Evolutionary conservation across 2,113 vertebrate species (phyloP), one percentile per base, ranked within the genome.

Genomic region (Brevimyrus niger): DNA sequence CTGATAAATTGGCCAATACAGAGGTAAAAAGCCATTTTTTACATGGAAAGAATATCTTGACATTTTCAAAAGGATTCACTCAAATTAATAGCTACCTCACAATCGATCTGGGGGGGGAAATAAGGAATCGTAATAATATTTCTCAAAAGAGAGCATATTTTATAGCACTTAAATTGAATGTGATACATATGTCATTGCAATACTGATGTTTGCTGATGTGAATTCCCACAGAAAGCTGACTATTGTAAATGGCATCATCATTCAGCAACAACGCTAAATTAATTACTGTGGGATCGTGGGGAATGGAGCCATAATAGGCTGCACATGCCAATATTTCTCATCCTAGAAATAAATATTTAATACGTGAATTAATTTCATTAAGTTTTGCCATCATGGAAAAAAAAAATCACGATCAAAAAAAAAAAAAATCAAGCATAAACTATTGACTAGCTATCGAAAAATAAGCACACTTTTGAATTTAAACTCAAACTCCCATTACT

Each of bases 1-100:
- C 27, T 86, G 85, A 35, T 92, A 80, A 42, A 80, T 42, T 8
- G 55, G 21, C 23, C 23, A n/a, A 91, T 88, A 89, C 23, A 6
- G 19, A 47, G 44, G 10, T n/a, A 84, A 44, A 84, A 84, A 84
- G 8, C 8, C 15, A 84, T 15, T 46, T 47, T 47, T 84, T n/a
- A 21, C 47, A 84, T 10, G 42, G 7, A 21, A 46, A 84, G 38
- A 84, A 84, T 84, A n/a, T 84, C 35, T 8, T 84, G 82, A 47
- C 42, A 44, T 84, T 84, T 84, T 47, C 82, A 84, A 84, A 11
- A 46, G 17, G 82, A 84, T 23, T 23, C 35, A 84, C 10, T 84
- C 19, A 84, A 84, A 84, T 84, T 44, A 44, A 84, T 84, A n/a
- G 21, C 38, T 44, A 84, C 9, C 19, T 47, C 19, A n/a, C 82